Percentiles rank a stretch among this genome's conserved stretches.
Conservation (phyloP, 1,140 invertebrate species). For the Tetramorium alpestre region DNA sequence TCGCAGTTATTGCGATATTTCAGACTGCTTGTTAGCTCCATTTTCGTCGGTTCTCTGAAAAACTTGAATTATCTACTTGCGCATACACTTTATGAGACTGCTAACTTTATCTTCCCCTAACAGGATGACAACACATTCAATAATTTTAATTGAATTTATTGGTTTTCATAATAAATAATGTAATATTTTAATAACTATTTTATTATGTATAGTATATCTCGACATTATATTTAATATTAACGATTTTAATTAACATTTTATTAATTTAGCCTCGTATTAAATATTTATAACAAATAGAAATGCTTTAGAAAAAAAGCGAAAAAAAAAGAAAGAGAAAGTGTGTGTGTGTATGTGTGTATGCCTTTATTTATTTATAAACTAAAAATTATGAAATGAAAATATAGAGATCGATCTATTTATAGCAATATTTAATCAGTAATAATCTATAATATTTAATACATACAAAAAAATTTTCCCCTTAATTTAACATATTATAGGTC, state of each 20-base stretch:
- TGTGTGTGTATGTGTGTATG: neutral
- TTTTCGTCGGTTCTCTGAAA: slow-evolving; percentile 26
- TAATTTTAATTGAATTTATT: neutral
- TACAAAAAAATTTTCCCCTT: neutral
- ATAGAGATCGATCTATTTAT: neutral
- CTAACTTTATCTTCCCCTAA: neutral
- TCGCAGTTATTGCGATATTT: slow-evolving; percentile 44
- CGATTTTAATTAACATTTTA: neutral
- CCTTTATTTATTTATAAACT: slow-evolving; percentile 11
- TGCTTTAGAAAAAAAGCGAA: neutral
- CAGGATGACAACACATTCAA: neutral
- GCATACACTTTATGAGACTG: neutral
- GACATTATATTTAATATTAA: neutral
- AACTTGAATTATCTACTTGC: neutral
- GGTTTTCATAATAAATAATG: neutral
- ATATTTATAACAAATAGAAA: neutral
- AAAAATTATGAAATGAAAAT: slow-evolving; percentile 22
- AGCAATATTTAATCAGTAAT: neutral
- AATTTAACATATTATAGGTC: neutral
- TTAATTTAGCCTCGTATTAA: neutral
- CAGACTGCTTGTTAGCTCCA: slow-evolving; percentile 36
- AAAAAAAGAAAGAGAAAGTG: neutral
- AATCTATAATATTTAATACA: neutral
- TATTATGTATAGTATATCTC: neutral
- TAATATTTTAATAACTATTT: neutral